These are phyloP conservation scores for Mercenaria mercenaria DNA, from an alignment of 1,140 invertebrate genomes.

Conservation along the genomic window DNA sequence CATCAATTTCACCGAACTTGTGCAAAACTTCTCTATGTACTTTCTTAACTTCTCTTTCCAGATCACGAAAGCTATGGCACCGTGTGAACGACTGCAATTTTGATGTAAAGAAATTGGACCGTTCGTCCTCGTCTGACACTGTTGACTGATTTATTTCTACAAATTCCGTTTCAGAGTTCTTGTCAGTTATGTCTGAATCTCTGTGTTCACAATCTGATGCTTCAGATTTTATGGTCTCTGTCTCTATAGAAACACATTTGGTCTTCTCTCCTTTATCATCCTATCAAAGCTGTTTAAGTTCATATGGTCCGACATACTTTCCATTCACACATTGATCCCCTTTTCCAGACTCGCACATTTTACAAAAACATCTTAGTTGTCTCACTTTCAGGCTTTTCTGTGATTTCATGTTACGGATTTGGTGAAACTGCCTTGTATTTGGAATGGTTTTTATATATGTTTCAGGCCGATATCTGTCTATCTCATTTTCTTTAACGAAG, in stretches of 20 bases:
- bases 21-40: neutral
- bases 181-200: too few relatives aligned
- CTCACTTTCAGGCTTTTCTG: neutral
- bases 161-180: too few relatives aligned
- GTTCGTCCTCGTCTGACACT: too few relatives aligned
- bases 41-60: too few relatives aligned
- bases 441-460: slow-evolving; percentile 34
- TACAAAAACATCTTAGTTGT: slow-evolving; percentile 5
- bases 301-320: slow-evolving; percentile 17
- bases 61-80: too few relatives aligned
- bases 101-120: too few relatives aligned
- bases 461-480: slow-evolving; percentile 60
- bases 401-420: slow-evolving; percentile 27
- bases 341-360: neutral
- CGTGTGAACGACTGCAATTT: too few relatives aligned
- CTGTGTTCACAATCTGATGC: too few relatives aligned
- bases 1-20: neutral
- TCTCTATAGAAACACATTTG: slow-evolving; percentile 9
- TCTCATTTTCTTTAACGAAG: slow-evolving; percentile 32
- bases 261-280: neutral
- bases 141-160: too few relatives aligned
- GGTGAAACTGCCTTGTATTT: slow-evolving; percentile 55
- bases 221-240: neutral
- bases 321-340: neutral
- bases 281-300: neutral